Evolutionary conservation across 2,113 vertebrate species (phyloP).

Genomic region (Sclerurus mexicanus): DNA sequence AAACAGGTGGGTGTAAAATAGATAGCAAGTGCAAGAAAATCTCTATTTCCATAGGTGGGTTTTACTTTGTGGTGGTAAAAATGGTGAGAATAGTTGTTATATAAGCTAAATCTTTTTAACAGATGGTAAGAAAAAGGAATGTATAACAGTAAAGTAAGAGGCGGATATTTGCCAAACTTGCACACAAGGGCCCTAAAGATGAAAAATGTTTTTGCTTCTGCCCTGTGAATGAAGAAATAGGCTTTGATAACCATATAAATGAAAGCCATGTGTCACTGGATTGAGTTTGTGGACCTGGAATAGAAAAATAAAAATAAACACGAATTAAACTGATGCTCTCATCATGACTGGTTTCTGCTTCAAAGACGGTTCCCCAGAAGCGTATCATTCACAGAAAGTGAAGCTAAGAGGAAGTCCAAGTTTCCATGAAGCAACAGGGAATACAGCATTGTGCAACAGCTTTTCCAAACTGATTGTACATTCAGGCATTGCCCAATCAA

Average conservation of each 20-base stretch:
- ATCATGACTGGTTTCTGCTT: conserved; percentile 23
- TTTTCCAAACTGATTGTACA: conserved; percentile 32
- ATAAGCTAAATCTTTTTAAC: background rate
- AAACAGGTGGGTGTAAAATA: conserved; percentile 28
- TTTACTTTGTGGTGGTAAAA: conserved; percentile 4
- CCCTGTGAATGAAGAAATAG: background rate
- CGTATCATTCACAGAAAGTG: conserved; percentile 24
- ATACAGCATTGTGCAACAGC: conserved; percentile 34
- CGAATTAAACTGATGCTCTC: conserved; percentile 29
- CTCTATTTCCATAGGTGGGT: background rate
- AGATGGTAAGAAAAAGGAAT: background rate
- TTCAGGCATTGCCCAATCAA: conserved; percentile 39
- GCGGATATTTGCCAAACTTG: background rate
- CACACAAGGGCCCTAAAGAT: background rate
- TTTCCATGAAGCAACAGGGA: conserved; percentile 57
- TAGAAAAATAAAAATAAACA: background rate
- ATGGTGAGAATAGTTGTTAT: conserved; percentile 1
- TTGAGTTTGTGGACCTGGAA: background rate
- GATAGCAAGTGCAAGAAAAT: background rate
- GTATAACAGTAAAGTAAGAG: background rate
- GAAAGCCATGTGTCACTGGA: conserved; percentile 21
- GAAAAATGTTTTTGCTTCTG: background rate
- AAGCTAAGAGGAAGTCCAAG: conserved; percentile 42
- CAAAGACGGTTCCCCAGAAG: conserved; percentile 33
- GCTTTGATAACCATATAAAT: conserved; percentile 28